Conservation (phyloP, 2,888 invertebrate genomes). For the Mesorhabditis sp. region DNA sequence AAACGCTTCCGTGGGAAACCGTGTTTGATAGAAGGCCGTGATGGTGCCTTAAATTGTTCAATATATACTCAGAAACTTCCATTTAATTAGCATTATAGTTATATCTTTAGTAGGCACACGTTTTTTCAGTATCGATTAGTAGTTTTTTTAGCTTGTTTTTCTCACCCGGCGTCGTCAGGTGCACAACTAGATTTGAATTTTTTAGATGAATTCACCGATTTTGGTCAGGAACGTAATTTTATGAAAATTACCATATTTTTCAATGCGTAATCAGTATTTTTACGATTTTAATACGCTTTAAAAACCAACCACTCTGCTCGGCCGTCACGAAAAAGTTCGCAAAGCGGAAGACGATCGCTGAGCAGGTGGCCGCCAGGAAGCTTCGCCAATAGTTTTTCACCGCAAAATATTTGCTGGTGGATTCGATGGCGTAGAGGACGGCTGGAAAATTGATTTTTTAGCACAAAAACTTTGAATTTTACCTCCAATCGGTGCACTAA, state of each 20-base stretch:
- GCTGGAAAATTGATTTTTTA: constrained; percentile 25
- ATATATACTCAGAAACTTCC: neutral
- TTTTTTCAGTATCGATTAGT: too few species aligned
- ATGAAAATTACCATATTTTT: too few species aligned
- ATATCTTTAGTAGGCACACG: too few species aligned
- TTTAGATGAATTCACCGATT: too few species aligned
- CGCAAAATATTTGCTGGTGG: constrained; percentile 95
- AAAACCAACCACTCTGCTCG: constrained; percentile 27
- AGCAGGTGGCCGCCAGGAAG: constrained; percentile 93
- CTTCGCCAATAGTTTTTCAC: constrained; percentile 94
- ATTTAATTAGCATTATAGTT: too few species aligned
- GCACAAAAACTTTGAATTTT: neutral
- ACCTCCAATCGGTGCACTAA: constrained; percentile 93
- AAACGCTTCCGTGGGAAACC: constrained; percentile 72
- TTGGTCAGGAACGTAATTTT: too few species aligned
- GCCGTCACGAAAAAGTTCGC: constrained; percentile 45
- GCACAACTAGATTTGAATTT: too few species aligned
- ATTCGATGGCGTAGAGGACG: constrained; percentile 87
- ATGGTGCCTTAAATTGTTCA: constrained; percentile 72
- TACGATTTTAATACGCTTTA: neutral
- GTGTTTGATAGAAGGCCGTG: constrained; percentile 77
- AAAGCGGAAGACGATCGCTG: constrained; percentile 87
- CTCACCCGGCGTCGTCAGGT: too few species aligned
- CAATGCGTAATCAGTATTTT: neutral
- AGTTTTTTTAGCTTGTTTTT: too few species aligned